Conservation (phyloP, 2,888 invertebrate species). For the Zhuqinia jingwanae region DNA sequence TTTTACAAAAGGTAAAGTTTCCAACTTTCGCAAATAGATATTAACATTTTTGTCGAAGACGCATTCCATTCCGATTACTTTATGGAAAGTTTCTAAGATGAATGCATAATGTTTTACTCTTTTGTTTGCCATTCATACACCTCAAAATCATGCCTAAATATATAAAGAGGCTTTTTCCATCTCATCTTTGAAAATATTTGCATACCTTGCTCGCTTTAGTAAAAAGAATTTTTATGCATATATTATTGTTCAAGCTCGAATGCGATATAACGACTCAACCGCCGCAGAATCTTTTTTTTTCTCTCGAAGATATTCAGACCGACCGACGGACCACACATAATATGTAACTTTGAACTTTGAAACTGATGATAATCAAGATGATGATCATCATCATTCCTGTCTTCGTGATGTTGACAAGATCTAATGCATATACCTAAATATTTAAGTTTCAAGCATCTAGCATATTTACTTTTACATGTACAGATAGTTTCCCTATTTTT, state of each 20-base stretch:
- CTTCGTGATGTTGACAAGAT: background rate
- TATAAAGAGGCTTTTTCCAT: background rate
- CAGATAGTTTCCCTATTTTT: too few relatives aligned
- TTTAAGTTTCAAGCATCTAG: too few relatives aligned
- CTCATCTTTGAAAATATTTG: background rate
- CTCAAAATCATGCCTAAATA: too few relatives aligned
- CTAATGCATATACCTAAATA: too few relatives aligned
- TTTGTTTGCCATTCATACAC: background rate
- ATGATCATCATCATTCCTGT: constrained; percentile 12
- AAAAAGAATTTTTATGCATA: background rate
- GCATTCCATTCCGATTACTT: constrained; percentile 16
- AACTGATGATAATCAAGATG: too few relatives aligned
- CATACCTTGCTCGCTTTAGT: constrained; percentile 6
- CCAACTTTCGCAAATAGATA: constrained; percentile 5
- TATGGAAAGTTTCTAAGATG: background rate
- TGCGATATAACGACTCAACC: background rate
- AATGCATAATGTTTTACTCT: background rate
- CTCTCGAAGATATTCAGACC: background rate
- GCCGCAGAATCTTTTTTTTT: background rate
- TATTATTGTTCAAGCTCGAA: background rate
- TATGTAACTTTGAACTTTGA: constrained; percentile 21
- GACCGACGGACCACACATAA: background rate
- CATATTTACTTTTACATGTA: too few relatives aligned
- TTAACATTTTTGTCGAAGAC: background rate
- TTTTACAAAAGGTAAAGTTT: background rate